Conservation (phyloP, 2,797 vertebrate species). For the Melanotaenia maccullochi region DNA sequence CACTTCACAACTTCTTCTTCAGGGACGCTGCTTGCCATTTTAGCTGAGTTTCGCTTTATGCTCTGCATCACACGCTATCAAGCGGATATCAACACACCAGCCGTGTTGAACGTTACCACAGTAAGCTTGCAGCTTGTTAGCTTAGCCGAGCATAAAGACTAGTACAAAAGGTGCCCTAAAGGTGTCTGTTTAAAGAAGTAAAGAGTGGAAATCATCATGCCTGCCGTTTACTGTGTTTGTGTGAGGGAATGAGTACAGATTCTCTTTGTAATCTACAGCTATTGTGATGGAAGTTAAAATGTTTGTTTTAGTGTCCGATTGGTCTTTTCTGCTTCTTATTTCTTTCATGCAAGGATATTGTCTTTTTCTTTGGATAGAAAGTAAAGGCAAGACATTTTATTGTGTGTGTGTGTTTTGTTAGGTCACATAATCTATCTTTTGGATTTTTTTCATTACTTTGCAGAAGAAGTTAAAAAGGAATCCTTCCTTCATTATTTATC, state of each 20-base stretch:
- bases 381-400: background rate
- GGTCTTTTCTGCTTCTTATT: background rate
- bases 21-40: too few relatives aligned
- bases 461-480: slow-evolving; percentile 12
- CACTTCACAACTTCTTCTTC: too few relatives aligned
- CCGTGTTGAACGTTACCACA: too few relatives aligned
- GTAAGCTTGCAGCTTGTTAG: too few relatives aligned
- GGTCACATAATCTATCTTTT: slow-evolving; percentile 16
- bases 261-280: slow-evolving; percentile 10
- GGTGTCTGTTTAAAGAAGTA: slow-evolving; percentile 6
- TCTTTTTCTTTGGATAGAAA: slow-evolving; percentile 2
- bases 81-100: too few relatives aligned
- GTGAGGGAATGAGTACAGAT: background rate
- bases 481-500: background rate
- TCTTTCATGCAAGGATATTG: slow-evolving; percentile 12
- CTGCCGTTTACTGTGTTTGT: slow-evolving; percentile 16
- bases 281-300: background rate
- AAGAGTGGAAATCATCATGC: slow-evolving; percentile 23
- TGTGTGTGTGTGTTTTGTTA: background rate
- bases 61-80: too few relatives aligned
- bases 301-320: background rate
- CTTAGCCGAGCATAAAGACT: too few relatives aligned
- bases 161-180: too few relatives aligned
- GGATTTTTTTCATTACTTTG: slow-evolving; percentile 2
- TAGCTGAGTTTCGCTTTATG: too few relatives aligned